Conservation (phyloP, 2,797 vertebrate genomes). For the Lemur catta region DNA sequence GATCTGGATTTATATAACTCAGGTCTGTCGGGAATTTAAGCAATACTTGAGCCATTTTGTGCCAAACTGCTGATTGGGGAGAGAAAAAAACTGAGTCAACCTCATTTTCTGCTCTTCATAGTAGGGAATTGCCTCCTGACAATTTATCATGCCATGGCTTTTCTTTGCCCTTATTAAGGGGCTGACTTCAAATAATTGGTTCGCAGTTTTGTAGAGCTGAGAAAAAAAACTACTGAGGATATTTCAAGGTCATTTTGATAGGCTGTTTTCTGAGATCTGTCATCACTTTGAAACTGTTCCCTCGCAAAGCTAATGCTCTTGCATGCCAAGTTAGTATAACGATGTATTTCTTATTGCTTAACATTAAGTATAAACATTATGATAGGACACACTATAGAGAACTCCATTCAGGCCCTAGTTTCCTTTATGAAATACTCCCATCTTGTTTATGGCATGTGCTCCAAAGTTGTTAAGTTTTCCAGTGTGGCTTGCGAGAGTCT, state of each 20-base stretch:
- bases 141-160: not conserved
- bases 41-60: not conserved
- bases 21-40: not conserved
- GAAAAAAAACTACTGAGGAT: not conserved
- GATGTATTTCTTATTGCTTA: not conserved
- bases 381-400: not conserved
- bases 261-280: not conserved
- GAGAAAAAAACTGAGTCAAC: not conserved
- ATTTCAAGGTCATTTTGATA: constrained; percentile 25
- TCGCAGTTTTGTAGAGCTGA: not conserved
- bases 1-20: not conserved
- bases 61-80: not conserved
- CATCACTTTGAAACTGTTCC: not conserved
- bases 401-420: not conserved
- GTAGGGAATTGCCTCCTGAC: not conserved
- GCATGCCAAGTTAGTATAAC: not conserved
- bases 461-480: not conserved
- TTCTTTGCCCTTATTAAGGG: not conserved
- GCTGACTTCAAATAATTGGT: not conserved
- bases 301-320: not conserved
- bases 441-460: not conserved
- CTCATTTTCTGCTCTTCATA: constrained; percentile 10
- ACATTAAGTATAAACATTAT: not conserved
- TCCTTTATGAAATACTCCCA: not conserved
- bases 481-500: not conserved